A percentile compares a stretch with the other conserved stretches of the same genome.
phyloP scores from a whole-genome alignment of 2,888 invertebrate genomes.

The Hypsopygia costalis region DNA sequence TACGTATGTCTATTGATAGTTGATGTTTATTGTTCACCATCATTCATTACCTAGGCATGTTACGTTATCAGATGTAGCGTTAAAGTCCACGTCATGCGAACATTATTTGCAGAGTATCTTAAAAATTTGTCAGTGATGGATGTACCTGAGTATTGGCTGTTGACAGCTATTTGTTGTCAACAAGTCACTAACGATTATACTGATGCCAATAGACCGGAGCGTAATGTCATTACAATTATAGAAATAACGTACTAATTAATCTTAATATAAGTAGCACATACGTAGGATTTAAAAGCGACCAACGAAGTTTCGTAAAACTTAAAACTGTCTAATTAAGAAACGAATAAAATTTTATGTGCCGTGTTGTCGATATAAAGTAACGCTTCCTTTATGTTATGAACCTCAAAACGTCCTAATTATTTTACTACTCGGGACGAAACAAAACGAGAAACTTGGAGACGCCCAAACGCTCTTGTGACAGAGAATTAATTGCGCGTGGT shows the following conservation, averaged over 20 bases:
- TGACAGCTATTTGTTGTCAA: constrained; percentile 10
- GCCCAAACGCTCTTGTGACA: constrained; percentile 80
- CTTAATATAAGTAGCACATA: too few relatives aligned
- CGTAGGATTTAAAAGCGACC: too few relatives aligned
- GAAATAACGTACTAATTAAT: background rate
- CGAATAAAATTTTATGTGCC: constrained; percentile 77
- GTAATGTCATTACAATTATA: constrained; percentile 1
- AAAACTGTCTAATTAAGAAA: constrained; percentile 57
- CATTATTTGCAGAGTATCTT: constrained; percentile 11
- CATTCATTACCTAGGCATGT: constrained; percentile 10
- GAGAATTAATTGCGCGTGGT: constrained; percentile 78
- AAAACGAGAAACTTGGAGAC: constrained; percentile 71
- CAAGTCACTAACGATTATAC: constrained; percentile 5
- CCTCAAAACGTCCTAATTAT: constrained; percentile 81
- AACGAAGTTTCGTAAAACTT: background rate
- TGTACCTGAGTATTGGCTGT: constrained; percentile 11
- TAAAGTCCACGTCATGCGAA: constrained; percentile 2
- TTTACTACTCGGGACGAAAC: constrained; percentile 66
- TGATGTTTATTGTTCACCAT: constrained; percentile 16
- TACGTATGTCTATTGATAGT: constrained; percentile 22
- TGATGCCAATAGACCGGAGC: constrained; percentile 3
- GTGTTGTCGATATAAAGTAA: constrained; percentile 79
- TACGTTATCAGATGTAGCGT: background rate
- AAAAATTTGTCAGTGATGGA: constrained; percentile 17
- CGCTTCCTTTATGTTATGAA: constrained; percentile 79